Evolutionary conservation across 1,140 invertebrate species (phyloP).

Genomic region (Penaeus japonicus): DNA sequence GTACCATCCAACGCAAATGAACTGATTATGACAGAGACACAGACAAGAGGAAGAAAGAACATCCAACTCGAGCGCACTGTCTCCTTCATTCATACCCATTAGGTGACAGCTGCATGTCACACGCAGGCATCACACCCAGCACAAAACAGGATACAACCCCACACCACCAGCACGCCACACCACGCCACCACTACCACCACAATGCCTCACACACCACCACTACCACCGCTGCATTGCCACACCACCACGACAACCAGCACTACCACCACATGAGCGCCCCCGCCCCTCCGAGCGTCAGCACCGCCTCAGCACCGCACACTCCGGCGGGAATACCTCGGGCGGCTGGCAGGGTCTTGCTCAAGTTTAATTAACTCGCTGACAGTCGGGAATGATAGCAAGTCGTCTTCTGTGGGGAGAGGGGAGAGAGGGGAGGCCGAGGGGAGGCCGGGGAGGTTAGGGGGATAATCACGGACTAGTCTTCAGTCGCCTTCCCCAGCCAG

Average conservation of each 20-base stretch:
- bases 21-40: too few species aligned
- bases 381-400: constrained; percentile 54
- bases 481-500: too few species aligned
- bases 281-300: background rate
- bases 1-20: too few species aligned
- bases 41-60: too few species aligned
- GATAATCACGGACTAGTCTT: too few species aligned
- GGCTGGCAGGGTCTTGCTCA: constrained; percentile 41
- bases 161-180: too few species aligned
- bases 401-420: constrained; percentile 31
- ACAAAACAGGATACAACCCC: too few species aligned
- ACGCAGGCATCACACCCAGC: too few species aligned
- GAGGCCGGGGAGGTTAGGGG: background rate
- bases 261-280: background rate
- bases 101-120: too few species aligned
- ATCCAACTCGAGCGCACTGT: too few species aligned
- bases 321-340: constrained; percentile 38
- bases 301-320: constrained; percentile 18
- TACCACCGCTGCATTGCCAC: background rate
- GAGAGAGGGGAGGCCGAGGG: background rate
- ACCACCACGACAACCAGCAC: background rate
- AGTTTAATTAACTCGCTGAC: constrained; percentile 54
- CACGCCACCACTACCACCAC: too few species aligned
- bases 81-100: too few species aligned
- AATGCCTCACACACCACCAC: background rate